Percentiles rank a stretch among this genome's conserved stretches.
Evolutionary conservation across 2,888 invertebrate genomes (phyloP).

Genomic region (Peribatodes rhomboidaria): DNA sequence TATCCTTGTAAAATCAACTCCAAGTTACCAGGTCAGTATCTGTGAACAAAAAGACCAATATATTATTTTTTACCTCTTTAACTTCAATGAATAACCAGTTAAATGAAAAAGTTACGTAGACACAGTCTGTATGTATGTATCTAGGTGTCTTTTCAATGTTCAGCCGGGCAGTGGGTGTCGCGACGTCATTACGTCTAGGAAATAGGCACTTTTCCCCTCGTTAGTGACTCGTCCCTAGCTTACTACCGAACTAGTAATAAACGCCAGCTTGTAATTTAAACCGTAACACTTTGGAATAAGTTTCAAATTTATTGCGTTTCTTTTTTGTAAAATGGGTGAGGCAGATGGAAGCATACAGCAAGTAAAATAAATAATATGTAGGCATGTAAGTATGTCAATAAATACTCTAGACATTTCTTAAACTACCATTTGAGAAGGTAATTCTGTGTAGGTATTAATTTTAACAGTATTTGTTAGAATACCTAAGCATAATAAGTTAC

Average conservation of each 20-base stretch:
- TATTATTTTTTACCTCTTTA: neutral
- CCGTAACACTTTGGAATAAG: slow-evolving; percentile 24
- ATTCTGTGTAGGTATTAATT: too few relatives aligned
- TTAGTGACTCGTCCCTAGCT: slow-evolving; percentile 76
- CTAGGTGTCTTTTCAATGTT: slow-evolving; percentile 56
- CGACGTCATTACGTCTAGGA: slow-evolving; percentile 83
- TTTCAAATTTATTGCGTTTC: neutral
- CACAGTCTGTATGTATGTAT: slow-evolving; percentile 19
- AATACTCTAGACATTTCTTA: too few relatives aligned
- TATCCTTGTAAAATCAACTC: too few relatives aligned
- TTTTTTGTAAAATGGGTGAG: neutral
- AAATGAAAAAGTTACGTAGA: neutral
- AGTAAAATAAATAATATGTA: neutral
- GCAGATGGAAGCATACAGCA: neutral
- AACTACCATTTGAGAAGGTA: too few relatives aligned
- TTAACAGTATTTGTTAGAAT: too few relatives aligned
- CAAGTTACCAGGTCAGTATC: too few relatives aligned
- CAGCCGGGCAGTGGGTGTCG: slow-evolving; percentile 66
- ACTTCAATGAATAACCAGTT: neutral
- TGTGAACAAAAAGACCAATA: neutral
- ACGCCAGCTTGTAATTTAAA: slow-evolving; percentile 32
- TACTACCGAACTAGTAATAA: slow-evolving; percentile 54
- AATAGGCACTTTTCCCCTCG: slow-evolving; percentile 86
- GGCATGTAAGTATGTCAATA: too few relatives aligned
- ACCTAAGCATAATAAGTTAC: too few relatives aligned